Evolutionary conservation across 2,797 vertebrate species (phyloP).

Genomic region (Lepilemur septentrionalis): DNA sequence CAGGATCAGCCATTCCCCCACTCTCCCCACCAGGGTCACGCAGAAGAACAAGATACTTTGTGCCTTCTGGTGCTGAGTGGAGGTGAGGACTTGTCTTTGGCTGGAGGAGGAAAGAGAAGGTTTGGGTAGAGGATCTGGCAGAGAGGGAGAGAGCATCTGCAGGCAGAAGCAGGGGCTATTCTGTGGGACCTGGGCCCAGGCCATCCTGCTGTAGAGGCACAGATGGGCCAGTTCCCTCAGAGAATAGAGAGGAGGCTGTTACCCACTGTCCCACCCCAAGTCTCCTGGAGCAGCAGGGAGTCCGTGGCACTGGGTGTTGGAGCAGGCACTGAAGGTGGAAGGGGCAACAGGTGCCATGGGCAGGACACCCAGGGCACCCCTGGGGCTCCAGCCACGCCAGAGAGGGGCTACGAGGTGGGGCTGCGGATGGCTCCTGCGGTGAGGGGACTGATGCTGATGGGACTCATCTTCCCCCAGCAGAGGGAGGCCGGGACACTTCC

Average conservation of each 20-base stretch:
- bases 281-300: not conserved
- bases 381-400: not conserved
- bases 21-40: not conserved
- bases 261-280: no score
- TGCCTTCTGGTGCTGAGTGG: not conserved
- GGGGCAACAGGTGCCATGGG: not conserved
- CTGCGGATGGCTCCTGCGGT: not conserved
- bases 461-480: not conserved
- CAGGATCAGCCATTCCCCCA: no score
- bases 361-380: not conserved
- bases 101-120: not conserved
- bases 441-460: not conserved
- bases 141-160: not conserved
- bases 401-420: accelerated
- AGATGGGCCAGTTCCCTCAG: no score
- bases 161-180: no score
- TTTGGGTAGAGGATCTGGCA: not conserved
- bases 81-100: not conserved
- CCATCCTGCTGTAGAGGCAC: not conserved
- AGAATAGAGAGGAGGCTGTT: no score
- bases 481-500: not conserved
- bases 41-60: not conserved
- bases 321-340: no score
- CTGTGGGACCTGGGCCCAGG: not conserved
- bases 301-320: accelerated